Evolutionary conservation across 2,797 vertebrate species (phyloP).

Genomic region (Leptatherina wallacei): DNA sequence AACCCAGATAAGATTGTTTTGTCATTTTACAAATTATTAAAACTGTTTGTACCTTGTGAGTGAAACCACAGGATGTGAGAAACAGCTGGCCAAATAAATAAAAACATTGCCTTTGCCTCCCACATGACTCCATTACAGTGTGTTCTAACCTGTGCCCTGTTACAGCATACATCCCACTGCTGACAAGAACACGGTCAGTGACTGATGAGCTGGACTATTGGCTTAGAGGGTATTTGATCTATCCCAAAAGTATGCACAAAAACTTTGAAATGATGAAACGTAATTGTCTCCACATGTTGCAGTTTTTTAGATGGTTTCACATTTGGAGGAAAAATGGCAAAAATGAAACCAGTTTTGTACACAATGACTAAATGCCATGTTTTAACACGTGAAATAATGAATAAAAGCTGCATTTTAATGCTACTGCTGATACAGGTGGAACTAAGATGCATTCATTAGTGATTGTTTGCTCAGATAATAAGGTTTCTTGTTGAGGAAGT

Average conservation of each 20-base stretch:
- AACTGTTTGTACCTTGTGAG: neutral
- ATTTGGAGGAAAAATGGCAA: too few species aligned
- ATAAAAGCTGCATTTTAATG: too few species aligned
- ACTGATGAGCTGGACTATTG: conserved; percentile 4
- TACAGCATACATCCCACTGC: neutral
- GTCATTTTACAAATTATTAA: too few species aligned
- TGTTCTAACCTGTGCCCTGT: conserved; percentile 23
- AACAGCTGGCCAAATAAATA: neutral
- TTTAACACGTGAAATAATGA: too few species aligned
- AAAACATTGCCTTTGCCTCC: conserved; percentile 15
- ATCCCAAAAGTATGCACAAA: neutral
- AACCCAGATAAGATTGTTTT: neutral
- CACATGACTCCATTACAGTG: conserved; percentile 3
- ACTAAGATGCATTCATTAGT: too few species aligned
- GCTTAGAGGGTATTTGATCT: neutral
- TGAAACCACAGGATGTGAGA: conserved; percentile 22
- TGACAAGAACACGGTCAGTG: conserved; percentile 7
- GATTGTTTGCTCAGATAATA: neutral
- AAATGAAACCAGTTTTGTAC: too few species aligned
- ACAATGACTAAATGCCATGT: too few species aligned
- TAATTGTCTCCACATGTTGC: neutral
- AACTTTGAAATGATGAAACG: neutral
- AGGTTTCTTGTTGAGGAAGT: neutral
- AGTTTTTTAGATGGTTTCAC: neutral
- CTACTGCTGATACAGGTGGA: too few species aligned